Base-by-base conservation (phyloP, 2,888 invertebrate genomes). In the Mamestra brassicae region DNA sequence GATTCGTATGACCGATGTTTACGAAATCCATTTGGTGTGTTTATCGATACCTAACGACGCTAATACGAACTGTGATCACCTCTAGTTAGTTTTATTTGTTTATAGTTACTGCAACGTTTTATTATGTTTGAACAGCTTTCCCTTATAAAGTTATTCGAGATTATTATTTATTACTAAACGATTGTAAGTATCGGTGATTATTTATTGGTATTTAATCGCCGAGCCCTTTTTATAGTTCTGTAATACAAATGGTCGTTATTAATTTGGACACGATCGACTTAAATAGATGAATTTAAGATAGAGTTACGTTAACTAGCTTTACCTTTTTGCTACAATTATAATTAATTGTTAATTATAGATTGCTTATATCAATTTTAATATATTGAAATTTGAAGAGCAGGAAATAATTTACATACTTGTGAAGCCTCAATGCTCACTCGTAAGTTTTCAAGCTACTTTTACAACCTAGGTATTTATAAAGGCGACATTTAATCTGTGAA, bases 21-120 rank as follows among this genome's bases (percentile, higher is more conserved):
- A 85, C 72, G 78, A 71, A 86, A 87, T 83, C 85, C 80, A 78
- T 87, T 83, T 76, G 69, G 63, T 80, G 70, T 78, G 81, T 83
- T 87, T 86, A 84, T 84, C 86, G 86, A 87, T 85, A 80, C 80
- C n/a, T 60, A 87, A 87, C 86, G 80, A 87, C 74, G 87, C 71
- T 86, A 87, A 84, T 81, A 71, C 64, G 67, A 80, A 80, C 71
- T 67, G 68, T 71, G 79, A 84, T 83, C 83, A 87, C 81, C 80
- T 78, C 70, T 85, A 78, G 85, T 87, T 87, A 76, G 77, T 87
- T 86, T 87, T 87, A 87, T 87, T 87, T 81, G 76, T 86, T 86
- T 80, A 86, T 85, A 71, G 80, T 80, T 70, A 78, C 55, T 81
- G 55, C 64, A 75, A 17, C 54, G 69, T 81, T 87, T 84, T 86